Evolutionary conservation across 2,113 vertebrate species (phyloP).

Genomic region (Lophochroa leadbeateri): DNA sequence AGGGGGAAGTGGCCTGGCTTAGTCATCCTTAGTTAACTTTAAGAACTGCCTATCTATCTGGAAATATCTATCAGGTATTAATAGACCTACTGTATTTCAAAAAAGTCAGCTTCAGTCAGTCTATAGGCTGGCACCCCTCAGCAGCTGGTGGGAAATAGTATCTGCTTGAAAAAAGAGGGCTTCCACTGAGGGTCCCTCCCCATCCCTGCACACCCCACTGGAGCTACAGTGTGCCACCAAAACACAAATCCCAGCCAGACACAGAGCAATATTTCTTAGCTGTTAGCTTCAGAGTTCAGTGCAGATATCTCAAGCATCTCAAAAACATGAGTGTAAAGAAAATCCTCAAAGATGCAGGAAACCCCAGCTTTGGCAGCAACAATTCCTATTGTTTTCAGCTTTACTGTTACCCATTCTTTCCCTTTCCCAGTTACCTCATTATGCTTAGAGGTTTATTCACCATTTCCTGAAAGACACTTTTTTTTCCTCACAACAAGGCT

Average conservation of each 20-base stretch:
- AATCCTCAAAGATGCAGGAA: constrained; percentile 26
- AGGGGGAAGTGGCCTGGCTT: neutral
- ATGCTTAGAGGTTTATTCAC: constrained; percentile 22
- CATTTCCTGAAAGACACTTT: constrained; percentile 21
- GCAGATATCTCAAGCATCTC: neutral
- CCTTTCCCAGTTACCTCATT: neutral
- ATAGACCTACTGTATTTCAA: neutral
- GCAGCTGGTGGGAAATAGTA: neutral
- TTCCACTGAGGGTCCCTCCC: neutral
- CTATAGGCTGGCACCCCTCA: neutral
- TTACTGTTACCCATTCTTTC: neutral
- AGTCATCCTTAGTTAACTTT: neutral
- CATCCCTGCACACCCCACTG: accelerated
- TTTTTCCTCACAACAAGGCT: neutral
- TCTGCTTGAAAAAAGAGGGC: neutral
- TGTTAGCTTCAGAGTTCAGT: neutral
- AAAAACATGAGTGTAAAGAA: neutral
- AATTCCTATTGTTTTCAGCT: neutral
- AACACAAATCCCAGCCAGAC: neutral
- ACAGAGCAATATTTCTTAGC: neutral
- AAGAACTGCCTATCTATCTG: neutral
- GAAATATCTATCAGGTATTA: neutral
- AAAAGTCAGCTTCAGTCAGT: neutral
- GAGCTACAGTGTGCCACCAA: neutral
- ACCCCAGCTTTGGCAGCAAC: neutral